Percentiles rank a stretch among this genome's conserved stretches.
These are phyloP conservation scores for Holocentrus rufus DNA, from an alignment of 2,797 vertebrate species.

Conservation along the genomic window DNA sequence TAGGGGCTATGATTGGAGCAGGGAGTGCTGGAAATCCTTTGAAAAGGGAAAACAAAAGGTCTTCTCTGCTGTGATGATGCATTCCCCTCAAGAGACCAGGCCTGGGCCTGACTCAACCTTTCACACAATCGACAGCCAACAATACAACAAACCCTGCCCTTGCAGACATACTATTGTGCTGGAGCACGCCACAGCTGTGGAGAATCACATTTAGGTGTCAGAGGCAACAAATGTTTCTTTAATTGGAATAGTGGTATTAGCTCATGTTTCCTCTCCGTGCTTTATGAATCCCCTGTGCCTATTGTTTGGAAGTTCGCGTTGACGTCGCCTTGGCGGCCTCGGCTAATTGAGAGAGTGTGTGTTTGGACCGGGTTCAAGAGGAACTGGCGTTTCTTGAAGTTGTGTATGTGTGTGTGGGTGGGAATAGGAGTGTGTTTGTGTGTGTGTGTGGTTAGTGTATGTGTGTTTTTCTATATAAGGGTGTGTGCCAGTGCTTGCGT, in stretches of 20 bases:
- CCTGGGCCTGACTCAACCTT: constrained; percentile 77
- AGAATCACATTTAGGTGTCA: constrained; percentile 81
- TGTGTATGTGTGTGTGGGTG: constrained; percentile 49
- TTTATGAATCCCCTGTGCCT: constrained; percentile 80
- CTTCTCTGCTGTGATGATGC: constrained; percentile 74
- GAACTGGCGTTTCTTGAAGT: constrained; percentile 60
- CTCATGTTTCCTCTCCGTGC: constrained; percentile 79
- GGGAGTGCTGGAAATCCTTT: constrained; percentile 77
- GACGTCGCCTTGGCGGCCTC: constrained; percentile 76
- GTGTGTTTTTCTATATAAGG: constrained; percentile 29
- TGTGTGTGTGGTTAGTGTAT: constrained; percentile 19
- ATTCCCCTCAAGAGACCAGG: constrained; percentile 73
- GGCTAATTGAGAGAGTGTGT: constrained; percentile 79
- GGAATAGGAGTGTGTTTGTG: constrained; percentile 14
- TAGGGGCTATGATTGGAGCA: constrained; percentile 73
- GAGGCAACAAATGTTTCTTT: constrained; percentile 81
- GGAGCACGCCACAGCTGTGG: constrained; percentile 77
- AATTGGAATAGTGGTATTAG: constrained; percentile 83
- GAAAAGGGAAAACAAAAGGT: constrained; percentile 80
- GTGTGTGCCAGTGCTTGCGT: constrained; percentile 22
- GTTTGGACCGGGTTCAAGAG: constrained; percentile 77
- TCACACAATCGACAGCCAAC: constrained; percentile 78
- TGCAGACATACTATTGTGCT: constrained; percentile 71
- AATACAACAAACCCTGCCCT: constrained; percentile 75
- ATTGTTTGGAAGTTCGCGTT: constrained; percentile 78